Conservation (phyloP, 1,140 invertebrate genomes). For the Drosophila auraria region DNA sequence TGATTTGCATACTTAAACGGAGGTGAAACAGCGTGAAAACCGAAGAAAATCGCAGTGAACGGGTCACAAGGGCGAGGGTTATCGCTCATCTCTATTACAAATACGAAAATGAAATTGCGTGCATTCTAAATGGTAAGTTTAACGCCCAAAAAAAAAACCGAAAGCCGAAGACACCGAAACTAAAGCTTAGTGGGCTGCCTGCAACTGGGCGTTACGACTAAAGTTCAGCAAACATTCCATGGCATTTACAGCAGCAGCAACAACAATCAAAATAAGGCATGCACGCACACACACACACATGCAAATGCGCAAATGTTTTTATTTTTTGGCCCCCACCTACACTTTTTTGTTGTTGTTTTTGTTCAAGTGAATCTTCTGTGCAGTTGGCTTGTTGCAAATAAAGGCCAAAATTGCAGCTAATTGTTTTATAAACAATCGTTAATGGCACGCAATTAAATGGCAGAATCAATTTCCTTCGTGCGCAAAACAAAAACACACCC, state of each 20-base stretch:
- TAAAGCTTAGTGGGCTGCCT: not conserved
- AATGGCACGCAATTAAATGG: slow-evolving; percentile 7
- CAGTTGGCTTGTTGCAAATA: slow-evolving; percentile 6
- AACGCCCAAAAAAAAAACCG: slow-evolving; percentile 4
- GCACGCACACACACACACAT: slow-evolving; percentile 9
- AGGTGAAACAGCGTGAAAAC: not conserved
- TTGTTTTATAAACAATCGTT: slow-evolving; percentile 19
- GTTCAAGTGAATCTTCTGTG: slow-evolving; percentile 3
- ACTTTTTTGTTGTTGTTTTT: slow-evolving; percentile 11
- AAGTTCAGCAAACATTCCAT: slow-evolving; percentile 7
- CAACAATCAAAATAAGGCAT: slow-evolving; percentile 40
- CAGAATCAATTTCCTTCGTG: slow-evolving; percentile 23
- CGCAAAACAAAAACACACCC: slow-evolving; percentile 53
- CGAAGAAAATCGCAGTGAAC: not conserved
- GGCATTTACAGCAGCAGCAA: slow-evolving; percentile 10
- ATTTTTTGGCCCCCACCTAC: not conserved
- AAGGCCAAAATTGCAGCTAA: slow-evolving; percentile 14
- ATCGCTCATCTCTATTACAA: slow-evolving; percentile 50
- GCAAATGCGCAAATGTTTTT: slow-evolving; percentile 38
- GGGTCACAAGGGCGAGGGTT: slow-evolving; percentile 14
- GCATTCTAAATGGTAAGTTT: slow-evolving; percentile 51
- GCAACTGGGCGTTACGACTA: not conserved
- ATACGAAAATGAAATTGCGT: slow-evolving; percentile 53
- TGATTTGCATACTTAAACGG: not conserved
- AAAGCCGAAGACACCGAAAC: not conserved